phyloP scores from a whole-genome alignment of 2,113 vertebrate genomes.

The Lasiurus cinereus region DNA sequence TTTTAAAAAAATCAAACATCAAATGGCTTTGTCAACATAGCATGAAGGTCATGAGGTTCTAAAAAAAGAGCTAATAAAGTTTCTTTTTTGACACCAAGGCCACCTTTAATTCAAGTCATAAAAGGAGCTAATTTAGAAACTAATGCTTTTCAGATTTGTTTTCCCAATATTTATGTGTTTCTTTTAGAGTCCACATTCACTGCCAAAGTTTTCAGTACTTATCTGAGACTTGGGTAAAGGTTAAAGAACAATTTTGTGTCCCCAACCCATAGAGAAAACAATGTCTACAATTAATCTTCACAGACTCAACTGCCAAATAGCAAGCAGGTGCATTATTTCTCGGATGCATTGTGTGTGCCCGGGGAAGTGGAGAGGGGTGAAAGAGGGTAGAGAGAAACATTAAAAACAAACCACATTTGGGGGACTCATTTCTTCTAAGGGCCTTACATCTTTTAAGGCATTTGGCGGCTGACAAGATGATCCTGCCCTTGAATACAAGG shows the following conservation, averaged over 20 bases:
- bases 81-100: constrained; percentile 10
- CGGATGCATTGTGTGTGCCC: neutral
- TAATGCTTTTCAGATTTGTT: neutral
- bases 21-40: constrained; percentile 48
- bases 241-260: constrained; percentile 57
- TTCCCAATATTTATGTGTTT: neutral
- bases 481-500: constrained; percentile 86
- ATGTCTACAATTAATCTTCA: constrained; percentile 42
- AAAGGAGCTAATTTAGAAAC: constrained; percentile 50
- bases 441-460: constrained; percentile 67
- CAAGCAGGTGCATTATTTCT: neutral
- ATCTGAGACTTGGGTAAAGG: constrained; percentile 30
- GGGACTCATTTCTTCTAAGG: constrained; percentile 52
- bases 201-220: constrained; percentile 22
- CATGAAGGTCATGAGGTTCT: constrained; percentile 49
- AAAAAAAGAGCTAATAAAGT: neutral
- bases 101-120: constrained; percentile 28
- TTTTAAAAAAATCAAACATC: constrained; percentile 41
- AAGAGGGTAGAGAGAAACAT: neutral
- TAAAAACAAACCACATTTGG: neutral
- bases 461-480: constrained; percentile 81
- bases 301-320: neutral
- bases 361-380: too few species aligned
- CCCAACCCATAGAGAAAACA: constrained; percentile 41
- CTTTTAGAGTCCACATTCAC: neutral